phyloP scores from a whole-genome alignment of 2,113 vertebrate species.

The Piliocolobus tephrosceles region DNA sequence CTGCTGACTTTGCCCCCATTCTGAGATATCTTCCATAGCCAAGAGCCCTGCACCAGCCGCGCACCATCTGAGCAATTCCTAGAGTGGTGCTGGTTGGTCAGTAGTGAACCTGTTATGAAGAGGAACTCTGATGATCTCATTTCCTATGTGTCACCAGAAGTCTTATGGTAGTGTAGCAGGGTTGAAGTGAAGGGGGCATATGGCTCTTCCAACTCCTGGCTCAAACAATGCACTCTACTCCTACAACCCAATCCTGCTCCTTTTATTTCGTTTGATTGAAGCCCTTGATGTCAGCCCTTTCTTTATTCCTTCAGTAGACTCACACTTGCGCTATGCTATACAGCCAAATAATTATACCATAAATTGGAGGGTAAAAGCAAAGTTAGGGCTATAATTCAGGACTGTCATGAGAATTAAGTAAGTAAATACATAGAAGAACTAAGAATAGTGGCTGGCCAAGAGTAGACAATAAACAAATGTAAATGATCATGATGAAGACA shows the following conservation, averaged over 20 bases:
- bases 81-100: background rate
- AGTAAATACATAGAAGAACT: background rate
- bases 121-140: background rate
- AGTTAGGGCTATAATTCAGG: background rate
- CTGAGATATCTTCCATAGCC: background rate
- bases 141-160: background rate
- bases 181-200: background rate
- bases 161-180: background rate
- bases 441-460: background rate
- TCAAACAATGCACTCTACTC: background rate
- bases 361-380: background rate
- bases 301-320: background rate
- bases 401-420: background rate
- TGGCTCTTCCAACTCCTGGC: rapidly evolving
- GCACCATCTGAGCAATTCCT: background rate
- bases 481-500: background rate
- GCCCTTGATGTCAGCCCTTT: background rate
- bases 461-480: background rate
- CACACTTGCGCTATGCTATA: background rate
- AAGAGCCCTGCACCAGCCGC: background rate
- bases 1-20: background rate
- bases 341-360: background rate
- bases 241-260: background rate
- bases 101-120: background rate
- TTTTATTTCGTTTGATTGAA: background rate